Base-by-base conservation (phyloP, 2,888 invertebrate genomes). In the Stenodema calcarata region DNA sequence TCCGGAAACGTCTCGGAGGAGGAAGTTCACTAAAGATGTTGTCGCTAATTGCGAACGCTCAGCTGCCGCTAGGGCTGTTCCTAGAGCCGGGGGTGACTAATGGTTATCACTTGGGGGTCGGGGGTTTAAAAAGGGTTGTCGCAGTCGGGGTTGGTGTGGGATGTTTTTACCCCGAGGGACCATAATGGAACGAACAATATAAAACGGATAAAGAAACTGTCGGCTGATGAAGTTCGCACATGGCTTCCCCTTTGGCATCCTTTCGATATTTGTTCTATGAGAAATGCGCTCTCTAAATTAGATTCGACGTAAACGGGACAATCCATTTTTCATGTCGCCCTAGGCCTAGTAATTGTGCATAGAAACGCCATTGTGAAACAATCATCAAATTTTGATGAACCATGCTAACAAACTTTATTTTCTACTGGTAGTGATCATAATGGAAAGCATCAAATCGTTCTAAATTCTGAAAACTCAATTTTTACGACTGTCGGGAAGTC, bases 41-140 rank as follows among this genome's bases (percentile, higher is more conserved):
- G 76, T 78, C 78, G 78, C 78, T 78, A 78, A 78, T 78, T 78
- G 78, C 78, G 78, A 78, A 44, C 18, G 78, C 78, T 78, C 78
- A 78, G 78, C 78, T 78, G 78, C 78, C 78, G 27, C 62, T 2
- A 23, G 30, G 73, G 16, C 28, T 18, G n/a, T n/a, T 23, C 16
- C 73, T 23, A 12, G 16, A 12, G 7, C 16, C 73, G 35, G 23
- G 73, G 35, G 42, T 75, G 75, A 75, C 75, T 75, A 75, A 35
- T 35, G 75, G 35, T 75, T 35, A 35, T 75, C 35, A 75, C 35
- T 18, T 35, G 75, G 75, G 75, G 75, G 6, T 6, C 4, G 54
- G 7, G 35, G 18, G n/a, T 75, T 75, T 0, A 41, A 35, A 73
- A 75, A 75, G 75, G 75, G 75, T 75, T 75, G 75, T 41, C 35